These are phyloP conservation scores for Decapterus maruadsi DNA, from an alignment of 2,797 vertebrate genomes.

Conservation along the genomic window DNA sequence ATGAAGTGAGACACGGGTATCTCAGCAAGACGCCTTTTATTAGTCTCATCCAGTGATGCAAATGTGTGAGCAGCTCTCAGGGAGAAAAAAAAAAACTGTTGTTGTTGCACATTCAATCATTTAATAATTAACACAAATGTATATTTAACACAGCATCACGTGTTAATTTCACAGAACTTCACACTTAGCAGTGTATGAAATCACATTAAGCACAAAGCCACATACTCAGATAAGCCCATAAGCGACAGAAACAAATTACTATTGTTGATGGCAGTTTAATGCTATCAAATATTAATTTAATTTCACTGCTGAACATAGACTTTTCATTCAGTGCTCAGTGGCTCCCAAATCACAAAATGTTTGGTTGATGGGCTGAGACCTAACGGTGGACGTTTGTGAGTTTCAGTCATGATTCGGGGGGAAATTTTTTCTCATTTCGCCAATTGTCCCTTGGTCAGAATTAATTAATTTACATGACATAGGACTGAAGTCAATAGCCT, in stretches of 20 bases:
- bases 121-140: conserved; percentile 36
- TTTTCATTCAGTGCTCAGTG: too few relatives aligned
- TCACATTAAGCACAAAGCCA: not conserved
- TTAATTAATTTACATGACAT: too few relatives aligned
- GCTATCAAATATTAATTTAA: too few relatives aligned
- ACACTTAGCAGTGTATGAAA: conserved; percentile 1
- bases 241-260: not conserved
- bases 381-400: not conserved
- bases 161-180: conserved; percentile 19
- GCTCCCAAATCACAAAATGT: too few relatives aligned
- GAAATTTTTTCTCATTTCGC: too few relatives aligned
- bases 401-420: not conserved
- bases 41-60: conserved; percentile 46
- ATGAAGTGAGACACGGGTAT: conserved; percentile 60
- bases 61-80: conserved; percentile 43
- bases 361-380: too few relatives aligned
- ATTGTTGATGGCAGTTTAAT: not conserved
- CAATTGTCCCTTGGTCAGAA: too few relatives aligned
- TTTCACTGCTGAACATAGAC: not conserved
- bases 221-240: not conserved
- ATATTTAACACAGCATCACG: conserved; percentile 9
- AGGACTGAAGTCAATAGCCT: too few relatives aligned
- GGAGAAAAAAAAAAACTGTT: conserved; percentile 5
- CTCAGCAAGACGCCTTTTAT: conserved; percentile 56
- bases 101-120: conserved; percentile 51